Conservation (phyloP, 1,140 invertebrate species). For the Drosophila navojoa region DNA sequence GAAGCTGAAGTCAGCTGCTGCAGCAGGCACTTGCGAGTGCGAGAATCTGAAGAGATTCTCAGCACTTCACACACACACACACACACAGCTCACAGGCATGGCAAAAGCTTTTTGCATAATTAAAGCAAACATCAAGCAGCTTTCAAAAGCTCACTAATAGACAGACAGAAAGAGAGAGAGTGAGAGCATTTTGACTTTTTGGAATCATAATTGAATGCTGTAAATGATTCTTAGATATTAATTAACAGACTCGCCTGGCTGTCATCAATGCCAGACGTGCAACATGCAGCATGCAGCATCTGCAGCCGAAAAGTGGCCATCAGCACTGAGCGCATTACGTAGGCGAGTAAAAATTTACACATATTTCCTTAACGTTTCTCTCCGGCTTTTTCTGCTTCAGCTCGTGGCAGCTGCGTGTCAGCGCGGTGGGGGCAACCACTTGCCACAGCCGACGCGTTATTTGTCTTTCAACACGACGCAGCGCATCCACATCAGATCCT, state of each 20-base stretch:
- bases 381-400: background rate
- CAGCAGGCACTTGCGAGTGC: background rate
- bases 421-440: constrained; percentile 42
- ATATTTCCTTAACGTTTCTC: background rate
- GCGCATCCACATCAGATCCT: constrained; percentile 44
- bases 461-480: constrained; percentile 76
- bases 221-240: constrained; percentile 13
- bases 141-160: constrained; percentile 17
- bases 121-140: background rate
- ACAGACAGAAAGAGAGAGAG: background rate
- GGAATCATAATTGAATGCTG: background rate
- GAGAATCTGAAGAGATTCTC: background rate
- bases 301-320: background rate
- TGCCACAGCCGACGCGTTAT: constrained; percentile 65
- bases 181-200: no score
- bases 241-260: constrained; percentile 4
- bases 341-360: constrained; percentile 8
- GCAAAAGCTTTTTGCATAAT: constrained; percentile 3
- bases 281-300: background rate
- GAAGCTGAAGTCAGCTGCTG: background rate
- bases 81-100: background rate
- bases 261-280: constrained; percentile 18
- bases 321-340: constrained; percentile 3
- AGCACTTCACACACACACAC: background rate
- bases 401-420: background rate